A percentile compares a stretch with the other conserved stretches of the same genome.
Conservation (phyloP, 2,797 vertebrate genomes). For the Protosalanx chinensis region DNA sequence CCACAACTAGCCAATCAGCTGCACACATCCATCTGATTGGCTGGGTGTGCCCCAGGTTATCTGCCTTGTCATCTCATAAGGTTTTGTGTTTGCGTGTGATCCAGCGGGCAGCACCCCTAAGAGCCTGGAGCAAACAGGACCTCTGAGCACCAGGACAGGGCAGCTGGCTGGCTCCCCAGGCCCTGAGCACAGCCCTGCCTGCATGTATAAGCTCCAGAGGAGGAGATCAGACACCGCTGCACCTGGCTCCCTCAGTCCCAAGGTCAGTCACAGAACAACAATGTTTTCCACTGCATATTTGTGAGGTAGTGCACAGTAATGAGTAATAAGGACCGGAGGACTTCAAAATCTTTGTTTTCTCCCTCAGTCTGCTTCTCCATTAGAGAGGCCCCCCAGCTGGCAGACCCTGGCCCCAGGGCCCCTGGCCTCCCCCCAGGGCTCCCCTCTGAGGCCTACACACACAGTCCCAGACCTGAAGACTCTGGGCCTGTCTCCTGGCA, state of each 20-base stretch:
- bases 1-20: background rate
- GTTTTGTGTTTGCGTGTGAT: slow-evolving; percentile 22
- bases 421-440: slow-evolving; percentile 28
- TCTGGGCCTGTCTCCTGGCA: slow-evolving; percentile 68
- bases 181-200: slow-evolving; percentile 63
- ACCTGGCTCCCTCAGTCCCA: slow-evolving; percentile 64
- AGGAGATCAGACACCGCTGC: slow-evolving; percentile 75
- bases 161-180: slow-evolving; percentile 72
- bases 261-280: slow-evolving; percentile 69
- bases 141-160: slow-evolving; percentile 65
- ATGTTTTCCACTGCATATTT: background rate
- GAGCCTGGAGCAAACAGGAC: slow-evolving; percentile 72
- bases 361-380: slow-evolving; percentile 66
- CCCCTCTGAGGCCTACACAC: slow-evolving; percentile 74
- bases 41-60: background rate
- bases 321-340: background rate
- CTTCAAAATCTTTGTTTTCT: background rate
- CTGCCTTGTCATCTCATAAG: background rate
- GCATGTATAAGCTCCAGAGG: slow-evolving; percentile 74
- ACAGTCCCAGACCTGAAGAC: slow-evolving; percentile 81
- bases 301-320: background rate
- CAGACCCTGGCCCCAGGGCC: slow-evolving; percentile 61
- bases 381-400: slow-evolving; percentile 75
- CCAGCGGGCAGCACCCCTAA: slow-evolving; percentile 84
- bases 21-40: background rate